phyloP scores from a whole-genome alignment of 1,140 invertebrate genomes.

The Pristionchus pacificus region DNA sequence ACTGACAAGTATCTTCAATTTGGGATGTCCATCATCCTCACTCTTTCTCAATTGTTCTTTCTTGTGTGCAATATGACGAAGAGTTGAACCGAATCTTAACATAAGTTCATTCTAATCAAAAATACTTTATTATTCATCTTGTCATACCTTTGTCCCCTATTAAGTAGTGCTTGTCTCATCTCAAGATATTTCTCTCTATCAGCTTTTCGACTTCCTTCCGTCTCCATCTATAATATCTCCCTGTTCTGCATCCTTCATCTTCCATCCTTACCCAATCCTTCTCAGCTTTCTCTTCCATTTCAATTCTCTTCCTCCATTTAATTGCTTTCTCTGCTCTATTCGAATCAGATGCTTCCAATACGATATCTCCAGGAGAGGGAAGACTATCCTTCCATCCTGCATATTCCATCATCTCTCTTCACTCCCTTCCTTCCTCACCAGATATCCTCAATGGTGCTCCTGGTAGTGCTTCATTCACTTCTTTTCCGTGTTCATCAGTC shows the following conservation, averaged over 20 bases:
- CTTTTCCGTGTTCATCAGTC: conserved; percentile 72
- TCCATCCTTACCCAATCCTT: conserved; percentile 63
- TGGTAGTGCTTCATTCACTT: conserved; percentile 70
- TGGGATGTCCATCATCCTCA: conserved; percentile 30
- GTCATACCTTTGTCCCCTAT: conserved; percentile 26
- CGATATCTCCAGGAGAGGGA: conserved; percentile 78
- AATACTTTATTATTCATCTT: conserved; percentile 14
- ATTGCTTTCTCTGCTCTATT: conserved; percentile 71
- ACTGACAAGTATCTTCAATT: conserved; percentile 36
- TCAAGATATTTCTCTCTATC: conserved; percentile 64
- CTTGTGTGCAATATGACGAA: conserved; percentile 36
- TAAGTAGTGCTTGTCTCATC: conserved; percentile 22
- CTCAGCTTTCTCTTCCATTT: conserved; percentile 66
- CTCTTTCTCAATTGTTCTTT: conserved; percentile 31
- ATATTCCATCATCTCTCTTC: neutral
- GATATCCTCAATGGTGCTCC: conserved; percentile 79
- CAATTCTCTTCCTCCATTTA: conserved; percentile 64
- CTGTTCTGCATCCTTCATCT: neutral
- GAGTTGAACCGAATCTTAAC: conserved; percentile 34
- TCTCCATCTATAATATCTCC: conserved; percentile 58
- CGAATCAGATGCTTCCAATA: conserved; percentile 78
- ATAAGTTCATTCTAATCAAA: neutral
- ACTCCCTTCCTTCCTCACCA: conserved; percentile 54
- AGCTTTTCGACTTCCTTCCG: conserved; percentile 67
- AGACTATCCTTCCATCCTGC: conserved; percentile 76